These are phyloP conservation scores for Lepilemur septentrionalis DNA, from an alignment of 2,797 vertebrate genomes.

Conservation along the genomic window DNA sequence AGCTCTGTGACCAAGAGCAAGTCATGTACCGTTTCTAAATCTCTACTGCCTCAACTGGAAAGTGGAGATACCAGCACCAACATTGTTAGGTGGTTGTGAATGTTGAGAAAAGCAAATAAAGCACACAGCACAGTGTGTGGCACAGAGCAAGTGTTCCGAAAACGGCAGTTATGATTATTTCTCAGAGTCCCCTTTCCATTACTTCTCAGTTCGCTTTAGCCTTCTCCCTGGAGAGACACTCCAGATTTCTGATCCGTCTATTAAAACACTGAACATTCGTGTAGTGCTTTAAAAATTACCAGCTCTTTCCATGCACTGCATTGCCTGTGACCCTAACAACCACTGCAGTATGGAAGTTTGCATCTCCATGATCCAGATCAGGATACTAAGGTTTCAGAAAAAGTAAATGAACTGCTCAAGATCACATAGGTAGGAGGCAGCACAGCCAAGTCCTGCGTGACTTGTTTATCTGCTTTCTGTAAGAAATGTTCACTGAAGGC, in stretches of 20 bases:
- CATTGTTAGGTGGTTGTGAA: background rate
- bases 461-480: background rate
- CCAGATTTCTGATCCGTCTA: background rate
- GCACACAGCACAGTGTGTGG: accelerated
- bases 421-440: accelerated
- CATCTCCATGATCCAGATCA: background rate
- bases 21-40: background rate
- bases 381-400: background rate
- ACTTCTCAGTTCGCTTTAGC: background rate
- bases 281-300: background rate
- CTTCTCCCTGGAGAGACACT: background rate
- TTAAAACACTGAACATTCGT: background rate
- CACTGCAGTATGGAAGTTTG: background rate
- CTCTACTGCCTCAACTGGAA: background rate
- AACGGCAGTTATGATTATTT: accelerated
- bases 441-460: accelerated
- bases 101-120: background rate
- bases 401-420: background rate
- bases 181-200: background rate
- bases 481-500: background rate
- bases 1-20: background rate
- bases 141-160: background rate
- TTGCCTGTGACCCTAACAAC: background rate
- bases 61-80: background rate
- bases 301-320: background rate